phyloP scores from a whole-genome alignment of 2,888 invertebrate species.

The Spisula subtruncata region DNA sequence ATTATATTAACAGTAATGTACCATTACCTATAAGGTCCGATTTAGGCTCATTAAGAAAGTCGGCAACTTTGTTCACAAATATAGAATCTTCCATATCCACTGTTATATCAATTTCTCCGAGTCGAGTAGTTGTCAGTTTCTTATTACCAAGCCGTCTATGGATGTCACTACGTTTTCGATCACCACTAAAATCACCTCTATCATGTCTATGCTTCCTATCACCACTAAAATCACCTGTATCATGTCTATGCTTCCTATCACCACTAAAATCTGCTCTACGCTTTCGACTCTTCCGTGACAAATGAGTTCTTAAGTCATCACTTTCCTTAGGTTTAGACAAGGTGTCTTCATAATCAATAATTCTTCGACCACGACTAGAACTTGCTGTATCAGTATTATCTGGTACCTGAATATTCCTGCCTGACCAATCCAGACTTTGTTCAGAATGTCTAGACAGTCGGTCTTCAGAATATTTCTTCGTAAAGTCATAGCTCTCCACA shows the following conservation, averaged over 20 bases:
- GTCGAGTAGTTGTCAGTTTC: conserved; percentile 63
- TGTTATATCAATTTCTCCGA: conserved; percentile 65
- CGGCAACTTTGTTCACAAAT: conserved; percentile 72
- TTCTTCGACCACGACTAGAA: conserved; percentile 38
- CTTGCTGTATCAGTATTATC: conserved; percentile 41
- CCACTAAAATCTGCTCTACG: conserved; percentile 49
- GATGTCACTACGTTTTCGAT: conserved; percentile 46
- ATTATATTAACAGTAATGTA: neutral
- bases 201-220: conserved; percentile 62
- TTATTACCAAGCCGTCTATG: conserved; percentile 69
- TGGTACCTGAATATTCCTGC: conserved; percentile 36
- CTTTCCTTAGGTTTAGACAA: conserved; percentile 35
- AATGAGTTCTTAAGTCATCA: neutral
- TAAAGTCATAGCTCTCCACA: conserved; percentile 82
- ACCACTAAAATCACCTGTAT: conserved; percentile 31
- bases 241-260: conserved; percentile 42
- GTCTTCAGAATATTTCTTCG: conserved; percentile 74
- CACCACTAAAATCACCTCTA: neutral
- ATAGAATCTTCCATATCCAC: conserved; percentile 68
- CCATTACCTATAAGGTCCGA: conserved; percentile 77
- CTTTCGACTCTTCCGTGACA: conserved; percentile 53
- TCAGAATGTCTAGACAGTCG: conserved; percentile 56
- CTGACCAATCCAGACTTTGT: conserved; percentile 20
- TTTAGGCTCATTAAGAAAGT: conserved; percentile 77
- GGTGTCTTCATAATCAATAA: conserved; percentile 69